Evolutionary conservation across 2,113 vertebrate species (phyloP).

Genomic region (Tychaedon coryphoeus): DNA sequence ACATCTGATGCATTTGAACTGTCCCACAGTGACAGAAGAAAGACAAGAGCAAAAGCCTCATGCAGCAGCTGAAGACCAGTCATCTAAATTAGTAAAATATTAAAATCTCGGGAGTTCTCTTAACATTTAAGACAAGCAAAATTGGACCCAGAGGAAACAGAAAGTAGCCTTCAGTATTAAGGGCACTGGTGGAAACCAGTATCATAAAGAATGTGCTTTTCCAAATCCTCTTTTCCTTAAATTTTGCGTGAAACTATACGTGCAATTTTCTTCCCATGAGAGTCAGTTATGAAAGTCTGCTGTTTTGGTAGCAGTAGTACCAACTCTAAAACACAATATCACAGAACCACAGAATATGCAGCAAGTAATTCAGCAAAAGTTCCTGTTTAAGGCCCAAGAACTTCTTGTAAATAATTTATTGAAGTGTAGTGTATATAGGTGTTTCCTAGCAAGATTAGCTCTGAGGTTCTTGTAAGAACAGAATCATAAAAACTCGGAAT

Average conservation of each 20-base stretch:
- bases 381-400: neutral
- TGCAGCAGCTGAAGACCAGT: neutral
- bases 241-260: neutral
- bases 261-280: neutral
- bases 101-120: neutral
- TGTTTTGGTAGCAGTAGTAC: neutral
- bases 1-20: neutral
- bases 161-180: neutral
- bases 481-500: neutral
- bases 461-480: neutral
- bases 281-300: neutral
- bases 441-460: neutral
- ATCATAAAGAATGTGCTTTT: neutral
- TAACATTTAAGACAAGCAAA: neutral
- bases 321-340: neutral
- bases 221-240: neutral
- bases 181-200: neutral
- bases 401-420: neutral
- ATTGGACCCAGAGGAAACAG: neutral
- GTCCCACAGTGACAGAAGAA: neutral
- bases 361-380: neutral
- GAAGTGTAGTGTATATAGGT: neutral
- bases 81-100: neutral
- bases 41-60: neutral
- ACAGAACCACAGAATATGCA: neutral